Base-by-base conservation (phyloP, 2,797 vertebrate genomes). In the Capromys pilorides region DNA sequence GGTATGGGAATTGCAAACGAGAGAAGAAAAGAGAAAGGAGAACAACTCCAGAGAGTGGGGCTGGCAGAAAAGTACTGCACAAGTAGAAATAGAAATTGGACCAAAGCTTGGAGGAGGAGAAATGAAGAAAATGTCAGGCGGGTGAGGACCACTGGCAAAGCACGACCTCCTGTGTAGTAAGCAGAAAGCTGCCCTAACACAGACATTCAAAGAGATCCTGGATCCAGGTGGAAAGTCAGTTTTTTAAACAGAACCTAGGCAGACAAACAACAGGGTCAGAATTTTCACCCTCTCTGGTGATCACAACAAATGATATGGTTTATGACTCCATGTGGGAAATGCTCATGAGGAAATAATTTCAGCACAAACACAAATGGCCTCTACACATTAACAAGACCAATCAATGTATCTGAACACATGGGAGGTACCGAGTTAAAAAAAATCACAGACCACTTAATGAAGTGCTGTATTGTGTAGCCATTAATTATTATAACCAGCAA, bases 401-500 rank as follows among this genome's bases (percentile, higher is more conserved):
- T 36, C 88, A 62, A 83, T 88, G 49, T 80, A 71, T 71, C 91
- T 61, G 39, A 86, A 9, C 69, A 33, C 12, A 22, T 57, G 71
- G 54, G 59, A 88, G 54, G 12, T 16, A 19, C 64, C 13, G 21
- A 71, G 62, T 80, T 94, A 73, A 93, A 45, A 92, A 94, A 94
- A 94, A 84, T 91, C 81, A 87, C 7, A 64, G 71, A 64, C 21
- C 39, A 69, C n/a, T n/a, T 33, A 77, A 3, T 51, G 10, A 19
- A 85, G 6, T 21, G 3, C 51, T 62, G 1, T 77, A 28, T 54
- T 59, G 22, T 59, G 1, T 41, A 84, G 24, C 36, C 36, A 82
- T 85, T 78, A 49, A 93, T 95, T 95, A 77, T 86, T 86, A 91
- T 36, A 94, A 84, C 69, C 45, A 59, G 62, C 41, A 69, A 96